Base-by-base conservation (phyloP, 2,113 vertebrate genomes). In the Alethe castanea region DNA sequence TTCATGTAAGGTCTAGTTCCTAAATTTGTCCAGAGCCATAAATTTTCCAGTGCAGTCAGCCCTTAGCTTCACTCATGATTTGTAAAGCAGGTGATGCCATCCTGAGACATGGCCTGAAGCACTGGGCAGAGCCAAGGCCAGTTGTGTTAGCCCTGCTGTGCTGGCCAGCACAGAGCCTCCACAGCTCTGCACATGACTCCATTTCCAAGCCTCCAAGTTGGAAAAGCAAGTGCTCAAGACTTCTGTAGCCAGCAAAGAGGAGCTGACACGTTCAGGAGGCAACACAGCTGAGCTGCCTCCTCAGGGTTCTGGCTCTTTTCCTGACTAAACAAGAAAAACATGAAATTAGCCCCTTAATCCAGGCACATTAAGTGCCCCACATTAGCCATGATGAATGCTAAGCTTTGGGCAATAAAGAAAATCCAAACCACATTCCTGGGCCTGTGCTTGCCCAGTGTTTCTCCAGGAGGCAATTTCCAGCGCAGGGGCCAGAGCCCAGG, bases 11-110 rank as follows among this genome's bases (percentile, higher is more conserved):
- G 26, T 52, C 50, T 9, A 19, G 20, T 40, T 54, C 16, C 14
- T 56, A 9, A 26, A 45, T 65, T 52, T 60, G 11, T 19, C 35
- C 12, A 26, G 31, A 33, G 12, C 56, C 33, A 50, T 33, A 14
- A 0, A 44, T 19, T 57, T 76, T 11, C 54, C 57, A 24, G 60
- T 4, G 42, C 33, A 70, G 10, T 25, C 40, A 47, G 9, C 14
- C 52, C 16, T 4, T 20, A 50, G 20, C 60, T 16, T 50, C 11
- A 15, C 6, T 19, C 5, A 14, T 24, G 11, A 5, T 29, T n/a
- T 1, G 0, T 7, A 18, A 11, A 0, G 12, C 3, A 10, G 23
- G 14, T 9, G 22, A 25, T 65, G 54, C 24, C 19, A n/a, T 25
- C 19, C 54, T 69, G 45, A 50, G 62, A 19, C 8, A 18, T 2